Conservation (phyloP, 2,113 vertebrate genomes). For the Plestiodon gilberti region DNA sequence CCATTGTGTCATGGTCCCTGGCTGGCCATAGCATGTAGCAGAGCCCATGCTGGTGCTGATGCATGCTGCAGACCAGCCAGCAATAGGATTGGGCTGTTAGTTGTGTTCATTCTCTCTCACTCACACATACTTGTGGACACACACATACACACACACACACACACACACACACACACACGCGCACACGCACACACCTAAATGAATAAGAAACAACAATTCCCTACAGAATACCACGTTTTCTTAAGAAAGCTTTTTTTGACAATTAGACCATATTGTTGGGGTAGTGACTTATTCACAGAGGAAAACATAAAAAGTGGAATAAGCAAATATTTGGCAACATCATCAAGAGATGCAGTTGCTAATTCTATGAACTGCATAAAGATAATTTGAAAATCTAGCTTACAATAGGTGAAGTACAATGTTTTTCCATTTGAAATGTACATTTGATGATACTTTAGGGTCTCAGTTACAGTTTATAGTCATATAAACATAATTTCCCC, state of each 20-base stretch:
- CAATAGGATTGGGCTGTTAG: too few relatives aligned
- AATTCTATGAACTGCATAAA: background rate
- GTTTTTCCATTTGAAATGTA: background rate
- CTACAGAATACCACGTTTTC: background rate
- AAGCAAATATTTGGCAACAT: background rate
- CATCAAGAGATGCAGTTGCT: background rate
- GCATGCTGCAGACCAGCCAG: too few relatives aligned
- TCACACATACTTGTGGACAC: too few relatives aligned
- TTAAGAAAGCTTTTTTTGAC: background rate
- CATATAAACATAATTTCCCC: background rate
- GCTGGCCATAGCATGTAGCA: too few relatives aligned
- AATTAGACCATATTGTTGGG: background rate
- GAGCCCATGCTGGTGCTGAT: too few relatives aligned
- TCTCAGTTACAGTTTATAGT: background rate
- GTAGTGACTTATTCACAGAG: background rate
- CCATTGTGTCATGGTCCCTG: too few relatives aligned
- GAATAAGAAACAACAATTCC: background rate
- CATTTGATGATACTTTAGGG: conserved; percentile 1
- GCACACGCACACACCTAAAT: background rate
- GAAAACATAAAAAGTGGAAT: background rate
- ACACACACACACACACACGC: background rate
- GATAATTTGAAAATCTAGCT: background rate
- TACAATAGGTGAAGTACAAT: background rate
- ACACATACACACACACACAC: background rate
- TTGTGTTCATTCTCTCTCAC: too few relatives aligned